Evolutionary conservation across 2,797 vertebrate genomes (phyloP).

Genomic region (Fratercula arctica): DNA sequence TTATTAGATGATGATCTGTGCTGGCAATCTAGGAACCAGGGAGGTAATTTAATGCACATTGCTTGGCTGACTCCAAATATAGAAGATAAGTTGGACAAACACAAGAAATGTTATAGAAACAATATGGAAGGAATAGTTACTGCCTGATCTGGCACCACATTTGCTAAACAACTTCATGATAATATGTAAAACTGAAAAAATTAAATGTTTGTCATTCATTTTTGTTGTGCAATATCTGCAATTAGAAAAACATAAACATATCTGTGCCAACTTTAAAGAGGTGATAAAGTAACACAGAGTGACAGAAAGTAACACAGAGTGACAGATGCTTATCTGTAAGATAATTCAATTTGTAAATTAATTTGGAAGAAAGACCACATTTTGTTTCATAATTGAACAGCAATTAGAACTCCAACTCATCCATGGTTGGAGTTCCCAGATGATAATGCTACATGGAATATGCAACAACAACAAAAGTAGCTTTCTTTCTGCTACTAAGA

Average conservation of each 20-base stretch:
- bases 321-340: background rate
- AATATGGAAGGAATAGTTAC: background rate
- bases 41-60: conserved; percentile 46
- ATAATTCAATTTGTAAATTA: background rate
- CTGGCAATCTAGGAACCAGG: background rate
- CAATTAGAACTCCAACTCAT: background rate
- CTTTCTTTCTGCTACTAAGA: background rate
- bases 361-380: background rate
- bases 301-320: background rate
- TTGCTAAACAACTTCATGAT: background rate
- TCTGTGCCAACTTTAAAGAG: background rate
- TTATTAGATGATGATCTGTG: conserved; percentile 18
- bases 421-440: background rate
- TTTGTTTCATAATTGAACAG: background rate
- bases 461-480: background rate
- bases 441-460: background rate
- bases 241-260: background rate
- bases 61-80: conserved; percentile 3
- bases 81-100: conserved; percentile 35
- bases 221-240: background rate
- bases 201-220: background rate
- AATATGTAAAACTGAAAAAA: background rate
- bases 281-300: background rate
- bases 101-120: conserved; percentile 20
- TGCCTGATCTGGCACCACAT: background rate